A percentile compares a stretch with the other conserved stretches of the same genome.
phyloP scores from a whole-genome alignment of 2,113 vertebrate genomes.

The Gallinago jamesoni region DNA sequence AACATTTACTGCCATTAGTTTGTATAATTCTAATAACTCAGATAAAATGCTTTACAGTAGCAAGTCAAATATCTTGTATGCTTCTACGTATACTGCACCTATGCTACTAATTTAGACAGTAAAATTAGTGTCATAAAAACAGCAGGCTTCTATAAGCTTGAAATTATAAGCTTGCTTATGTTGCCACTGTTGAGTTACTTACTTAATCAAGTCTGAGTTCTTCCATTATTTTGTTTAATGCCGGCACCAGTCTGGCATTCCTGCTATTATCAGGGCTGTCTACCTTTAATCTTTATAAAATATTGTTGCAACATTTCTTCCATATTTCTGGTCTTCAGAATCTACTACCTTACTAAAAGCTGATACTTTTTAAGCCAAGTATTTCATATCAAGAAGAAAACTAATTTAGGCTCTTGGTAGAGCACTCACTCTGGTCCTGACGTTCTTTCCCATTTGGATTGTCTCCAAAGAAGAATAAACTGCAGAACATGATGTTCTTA shows the following conservation, averaged over 20 bases:
- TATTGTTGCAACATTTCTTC: neutral
- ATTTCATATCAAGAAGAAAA: constrained; percentile 14
- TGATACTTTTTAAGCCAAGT: neutral
- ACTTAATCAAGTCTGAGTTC: neutral
- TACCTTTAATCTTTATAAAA: constrained; percentile 20
- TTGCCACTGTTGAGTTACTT: neutral
- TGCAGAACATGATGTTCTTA: neutral
- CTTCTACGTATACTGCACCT: neutral
- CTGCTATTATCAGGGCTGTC: neutral
- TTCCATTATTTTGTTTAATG: constrained; percentile 9
- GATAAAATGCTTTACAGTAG: neutral
- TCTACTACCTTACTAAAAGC: neutral
- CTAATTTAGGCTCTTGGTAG: neutral
- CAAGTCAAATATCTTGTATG: neutral
- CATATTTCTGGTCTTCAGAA: constrained; percentile 1
- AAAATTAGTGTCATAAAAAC: neutral
- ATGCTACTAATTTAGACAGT: neutral
- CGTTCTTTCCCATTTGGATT: neutral
- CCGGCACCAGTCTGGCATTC: neutral
- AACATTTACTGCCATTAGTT: neutral
- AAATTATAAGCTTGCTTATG: neutral
- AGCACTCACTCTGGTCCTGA: neutral
- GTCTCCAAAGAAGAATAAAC: constrained; percentile 17
- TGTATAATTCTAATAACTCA: neutral
- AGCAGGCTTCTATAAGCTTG: neutral